These are phyloP conservation scores for Campylomormyrus tamandua DNA, from an alignment of 2,113 vertebrate species.

Conservation along the genomic window DNA sequence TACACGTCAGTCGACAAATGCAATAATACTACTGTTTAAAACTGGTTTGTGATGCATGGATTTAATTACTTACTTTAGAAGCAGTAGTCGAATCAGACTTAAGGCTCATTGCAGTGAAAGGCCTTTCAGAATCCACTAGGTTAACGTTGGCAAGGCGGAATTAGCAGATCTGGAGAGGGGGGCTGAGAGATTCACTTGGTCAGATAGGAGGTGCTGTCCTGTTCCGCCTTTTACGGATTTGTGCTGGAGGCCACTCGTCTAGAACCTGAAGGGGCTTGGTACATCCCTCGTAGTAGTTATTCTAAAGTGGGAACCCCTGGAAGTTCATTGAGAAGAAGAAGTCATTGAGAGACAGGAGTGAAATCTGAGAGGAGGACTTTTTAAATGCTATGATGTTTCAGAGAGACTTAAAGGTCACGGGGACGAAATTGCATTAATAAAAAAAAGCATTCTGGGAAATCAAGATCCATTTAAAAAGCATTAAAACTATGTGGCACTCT, in stretches of 20 bases:
- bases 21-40: not conserved
- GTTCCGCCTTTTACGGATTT: not conserved
- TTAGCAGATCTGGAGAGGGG: no score
- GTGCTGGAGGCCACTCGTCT: not conserved
- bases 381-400: not conserved
- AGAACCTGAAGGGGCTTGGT: not conserved
- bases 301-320: not conserved
- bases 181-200: not conserved
- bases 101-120: not conserved
- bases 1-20: not conserved
- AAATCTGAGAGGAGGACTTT: conserved; percentile 22
- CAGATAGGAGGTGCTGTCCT: not conserved
- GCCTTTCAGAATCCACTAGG: not conserved
- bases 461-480: not conserved
- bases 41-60: not conserved
- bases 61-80: not conserved
- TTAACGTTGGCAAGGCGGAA: not conserved
- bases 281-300: conserved; percentile 12
- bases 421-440: not conserved
- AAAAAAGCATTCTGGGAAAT: not conserved
- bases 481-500: not conserved
- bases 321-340: not conserved
- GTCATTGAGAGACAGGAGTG: not conserved
- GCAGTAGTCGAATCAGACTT: no score
- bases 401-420: not conserved